Conservation (phyloP, 2,797 vertebrate genomes). For the Gymnoscopelus braueri region DNA sequence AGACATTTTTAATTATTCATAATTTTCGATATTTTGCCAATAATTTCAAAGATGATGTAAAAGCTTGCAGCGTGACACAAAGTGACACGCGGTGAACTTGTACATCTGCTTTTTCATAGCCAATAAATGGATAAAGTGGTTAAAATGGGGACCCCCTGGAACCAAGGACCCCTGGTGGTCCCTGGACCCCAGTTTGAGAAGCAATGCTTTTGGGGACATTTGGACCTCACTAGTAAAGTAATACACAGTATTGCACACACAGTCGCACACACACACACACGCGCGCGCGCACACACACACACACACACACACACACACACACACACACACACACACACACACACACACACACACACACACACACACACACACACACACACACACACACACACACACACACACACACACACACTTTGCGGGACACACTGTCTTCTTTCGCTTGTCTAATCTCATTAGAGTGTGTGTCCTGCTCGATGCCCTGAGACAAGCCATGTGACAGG, state of each 20-base stretch:
- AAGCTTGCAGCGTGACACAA: too few species aligned
- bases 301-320: constrained; percentile 15
- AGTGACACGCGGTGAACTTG: too few species aligned
- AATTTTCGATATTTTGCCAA: too few species aligned
- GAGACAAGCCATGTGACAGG: constrained; percentile 51
- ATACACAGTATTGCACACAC: constrained; percentile 18
- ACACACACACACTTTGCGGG: constrained; percentile 11
- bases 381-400: constrained; percentile 18
- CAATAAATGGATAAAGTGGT: too few species aligned
- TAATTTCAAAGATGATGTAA: too few species aligned
- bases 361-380: constrained; percentile 29
- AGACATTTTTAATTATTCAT: too few species aligned
- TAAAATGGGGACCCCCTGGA: too few species aligned
- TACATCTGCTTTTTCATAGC: too few species aligned
- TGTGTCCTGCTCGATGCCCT: constrained; percentile 43
- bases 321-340: constrained; percentile 17
- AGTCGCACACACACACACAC: not conserved
- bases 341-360: constrained; percentile 26
- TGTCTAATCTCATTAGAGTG: constrained; percentile 54
- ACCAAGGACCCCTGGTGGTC: too few species aligned
- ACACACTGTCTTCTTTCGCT: constrained; percentile 29
- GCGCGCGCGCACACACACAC: not conserved
- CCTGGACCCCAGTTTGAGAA: too few species aligned
- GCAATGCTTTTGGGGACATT: too few species aligned
- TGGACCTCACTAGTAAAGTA: constrained; percentile 13